Evolutionary conservation across 2,888 invertebrate species (phyloP), one percentile per base, ranked within the genome.

Genomic region (Tenthredo distinguenda): DNA sequence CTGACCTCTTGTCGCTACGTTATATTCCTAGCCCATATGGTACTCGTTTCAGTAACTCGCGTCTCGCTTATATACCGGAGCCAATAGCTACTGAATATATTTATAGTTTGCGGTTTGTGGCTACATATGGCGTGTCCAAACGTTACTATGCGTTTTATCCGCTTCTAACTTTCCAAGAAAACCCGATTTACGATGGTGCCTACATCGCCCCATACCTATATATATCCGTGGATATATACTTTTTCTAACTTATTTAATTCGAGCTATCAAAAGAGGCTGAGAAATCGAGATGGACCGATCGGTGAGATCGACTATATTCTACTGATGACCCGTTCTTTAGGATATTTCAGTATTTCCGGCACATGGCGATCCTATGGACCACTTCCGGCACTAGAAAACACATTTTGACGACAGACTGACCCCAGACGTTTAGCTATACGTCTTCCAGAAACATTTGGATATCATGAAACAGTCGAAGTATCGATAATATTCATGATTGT

Each of bases 351-450:
- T 62, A 87, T 86, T 87, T 86, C 86, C 87, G 88, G 89, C 91
- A 91, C 90, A 91, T 91, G 91, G 91, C 88, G 79, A 87, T 87
- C 89, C 87, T 88, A 88, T 88, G 89, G 90, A 87, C 89, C 88
- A 87, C 90, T 91, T 91, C 90, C 91, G 89, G 86, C n/a, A 74
- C n/a, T 43, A 40, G 18, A 21, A 3, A 68, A 74, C n/a, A 21
- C 15, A 74, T 74, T 26, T 26, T 15, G 6, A 74, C 43, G 18
- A 6, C 43, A n/a, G 74, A 34, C 68, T 34, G 68, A 68, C 68
- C 68, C 18, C 18, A 62, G 26, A 26, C 21, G 62, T 12, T 26
- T 21, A 21, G 12, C 58, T 50, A 50, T 50, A 50, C 55, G n/a
- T 55, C 18, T 55, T 55, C 55, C n/a, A 55, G n/a, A 55, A 55